phyloP scores from a whole-genome alignment of 2,888 invertebrate species.

The Eristalinus sepulchralis region DNA sequence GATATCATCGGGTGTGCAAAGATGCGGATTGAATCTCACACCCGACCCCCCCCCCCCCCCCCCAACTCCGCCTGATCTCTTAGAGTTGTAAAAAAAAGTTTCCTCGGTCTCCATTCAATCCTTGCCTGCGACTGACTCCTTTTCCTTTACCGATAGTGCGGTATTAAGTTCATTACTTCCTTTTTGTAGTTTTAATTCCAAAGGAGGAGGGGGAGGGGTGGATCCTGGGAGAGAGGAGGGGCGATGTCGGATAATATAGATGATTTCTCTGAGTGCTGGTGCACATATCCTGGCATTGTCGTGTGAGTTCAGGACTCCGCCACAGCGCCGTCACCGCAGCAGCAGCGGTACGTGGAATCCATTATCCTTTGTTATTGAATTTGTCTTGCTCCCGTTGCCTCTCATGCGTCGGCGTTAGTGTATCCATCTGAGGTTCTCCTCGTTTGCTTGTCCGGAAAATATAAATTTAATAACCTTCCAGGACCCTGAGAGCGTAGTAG shows the following conservation, averaged over 20 bases:
- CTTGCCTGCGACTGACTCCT: not conserved
- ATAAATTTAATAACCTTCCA: constrained; percentile 70
- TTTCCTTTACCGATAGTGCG: constrained; percentile 41
- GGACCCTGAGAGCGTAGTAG: constrained; percentile 18
- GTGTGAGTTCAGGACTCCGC: constrained; percentile 43
- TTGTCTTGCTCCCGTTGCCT: not conserved
- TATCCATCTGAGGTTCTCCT: constrained; percentile 26
- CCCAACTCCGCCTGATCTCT: not conserved
- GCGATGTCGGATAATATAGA: constrained; percentile 6
- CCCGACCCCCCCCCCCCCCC: not conserved
- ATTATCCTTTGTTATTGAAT: constrained; percentile 65
- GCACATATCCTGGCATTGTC: constrained; percentile 49
- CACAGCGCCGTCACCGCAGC: too few relatives aligned
- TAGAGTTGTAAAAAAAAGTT: constrained; percentile 57
- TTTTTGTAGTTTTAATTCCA: constrained; percentile 67
- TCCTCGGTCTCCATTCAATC: constrained; percentile 19
- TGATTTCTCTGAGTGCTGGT: constrained; percentile 32
- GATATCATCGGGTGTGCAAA: constrained; percentile 57
- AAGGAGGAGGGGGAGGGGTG: not conserved
- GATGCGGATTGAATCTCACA: constrained; percentile 36
- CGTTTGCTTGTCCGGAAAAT: constrained; percentile 66
- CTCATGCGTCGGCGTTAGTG: not conserved
- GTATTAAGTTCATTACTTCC: constrained; percentile 69
- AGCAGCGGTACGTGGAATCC: constrained; percentile 39
- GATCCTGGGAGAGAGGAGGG: not conserved